These are phyloP conservation scores for Gerris buenoi DNA, from an alignment of 1,140 invertebrate genomes.

Conservation along the genomic window DNA sequence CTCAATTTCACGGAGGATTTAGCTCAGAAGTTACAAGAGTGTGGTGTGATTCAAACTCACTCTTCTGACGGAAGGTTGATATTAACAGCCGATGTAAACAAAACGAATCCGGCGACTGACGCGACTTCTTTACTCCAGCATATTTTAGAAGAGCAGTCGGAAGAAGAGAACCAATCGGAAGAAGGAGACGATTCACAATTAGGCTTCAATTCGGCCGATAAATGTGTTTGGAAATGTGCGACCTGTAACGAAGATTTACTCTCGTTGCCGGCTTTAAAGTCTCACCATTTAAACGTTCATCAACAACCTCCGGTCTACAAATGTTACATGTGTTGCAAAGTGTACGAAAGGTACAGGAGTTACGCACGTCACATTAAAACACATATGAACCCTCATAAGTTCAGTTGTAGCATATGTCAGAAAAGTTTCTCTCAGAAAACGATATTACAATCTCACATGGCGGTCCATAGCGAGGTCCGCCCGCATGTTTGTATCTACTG, in stretches of 20 bases:
- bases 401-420: conserved; percentile 24
- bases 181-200: neutral
- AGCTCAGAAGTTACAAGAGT: too few species aligned
- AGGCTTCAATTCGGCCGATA: conserved; percentile 28
- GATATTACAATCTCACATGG: conserved; percentile 21
- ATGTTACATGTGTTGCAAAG: conserved; percentile 41
- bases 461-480: conserved; percentile 23
- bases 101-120: neutral
- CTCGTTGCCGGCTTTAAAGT: conserved; percentile 34
- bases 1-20: neutral
- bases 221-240: conserved; percentile 40
- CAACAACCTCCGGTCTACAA: conserved; percentile 37
- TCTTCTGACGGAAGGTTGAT: neutral
- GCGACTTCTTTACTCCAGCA: neutral
- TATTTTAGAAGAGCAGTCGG: neutral
- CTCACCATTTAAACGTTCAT: conserved; percentile 37
- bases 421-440: conserved; percentile 26
- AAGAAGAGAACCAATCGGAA: neutral
- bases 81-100: neutral
- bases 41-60: neutral
- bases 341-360: conserved; percentile 40
- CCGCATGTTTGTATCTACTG: conserved; percentile 27
- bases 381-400: conserved; percentile 34
- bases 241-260: conserved; percentile 37
- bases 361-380: conserved; percentile 39